These are phyloP conservation scores for Prosapia bicincta DNA, from an alignment of 2,888 invertebrate species.

Conservation along the genomic window DNA sequence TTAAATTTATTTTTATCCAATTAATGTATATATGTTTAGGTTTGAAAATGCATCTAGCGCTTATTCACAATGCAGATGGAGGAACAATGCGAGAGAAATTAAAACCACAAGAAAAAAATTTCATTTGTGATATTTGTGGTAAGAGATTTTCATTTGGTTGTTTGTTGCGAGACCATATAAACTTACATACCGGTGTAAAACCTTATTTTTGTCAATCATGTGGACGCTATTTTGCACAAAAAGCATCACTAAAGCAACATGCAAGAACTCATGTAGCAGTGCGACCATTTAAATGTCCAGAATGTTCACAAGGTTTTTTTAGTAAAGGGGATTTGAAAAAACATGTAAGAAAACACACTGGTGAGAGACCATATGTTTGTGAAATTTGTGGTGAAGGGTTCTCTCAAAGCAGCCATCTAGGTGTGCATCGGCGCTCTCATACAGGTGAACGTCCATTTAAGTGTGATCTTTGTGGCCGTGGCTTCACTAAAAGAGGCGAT, in stretches of 20 bases:
- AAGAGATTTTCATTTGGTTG: slow-evolving; percentile 31
- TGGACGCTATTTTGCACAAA: slow-evolving; percentile 30
- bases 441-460: slow-evolving; percentile 32
- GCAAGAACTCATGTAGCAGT: slow-evolving; percentile 26
- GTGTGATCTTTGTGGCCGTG: slow-evolving; percentile 33
- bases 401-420: slow-evolving; percentile 32
- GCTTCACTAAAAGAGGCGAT: slow-evolving; percentile 34
- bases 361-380: slow-evolving; percentile 33
- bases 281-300: slow-evolving; percentile 24
- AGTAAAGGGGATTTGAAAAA: slow-evolving; percentile 31
- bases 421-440: slow-evolving; percentile 31
- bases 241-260: slow-evolving; percentile 32
- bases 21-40: slow-evolving; percentile 11
- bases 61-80: not conserved
- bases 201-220: slow-evolving; percentile 34
- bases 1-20: too few species aligned
- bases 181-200: slow-evolving; percentile 30
- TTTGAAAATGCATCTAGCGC: not conserved
- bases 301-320: slow-evolving; percentile 30
- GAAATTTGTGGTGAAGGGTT: slow-evolving; percentile 34
- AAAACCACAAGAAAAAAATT: slow-evolving; percentile 21
- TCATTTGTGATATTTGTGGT: slow-evolving; percentile 30
- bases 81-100: slow-evolving; percentile 1
- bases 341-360: slow-evolving; percentile 33
- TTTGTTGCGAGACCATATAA: slow-evolving; percentile 31